Evolutionary conservation across 1,140 invertebrate genomes (phyloP), one percentile per base, ranked within the genome.

Genomic region (Pogonomyrmex californicus): DNA sequence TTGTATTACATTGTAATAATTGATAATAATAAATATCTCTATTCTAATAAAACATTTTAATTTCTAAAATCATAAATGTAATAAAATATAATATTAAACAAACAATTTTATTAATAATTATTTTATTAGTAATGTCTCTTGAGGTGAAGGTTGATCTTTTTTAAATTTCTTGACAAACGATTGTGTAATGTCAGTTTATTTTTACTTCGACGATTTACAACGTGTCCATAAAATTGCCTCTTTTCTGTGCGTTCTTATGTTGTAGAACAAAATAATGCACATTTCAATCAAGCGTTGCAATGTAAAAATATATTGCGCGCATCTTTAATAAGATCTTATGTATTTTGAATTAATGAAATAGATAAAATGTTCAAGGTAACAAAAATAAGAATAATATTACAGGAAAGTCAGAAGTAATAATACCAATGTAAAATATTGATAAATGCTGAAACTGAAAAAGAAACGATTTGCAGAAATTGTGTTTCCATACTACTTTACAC

Each of bases 291-390:
- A 63, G 2, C 14, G 2, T 62, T 47, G 9, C 10, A 10, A 14
- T 62, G 7, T 44, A 77, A 4, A 60, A 12, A 77, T 10, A 62
- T 17, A 10, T n/a, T 3, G 49, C 10, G 2, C 6, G 49, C 71
- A 56, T 75, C n/a, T 75, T 56, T 33, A 56, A 77, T 44, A 44
- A 77, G 38, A 51, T 49, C 14, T 76, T 12, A 44, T 60, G 36
- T 38, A 75, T 75, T 54, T 5, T 12, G 73, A 76, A 38, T 76
- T 76, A 76, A 76, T 60, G 23, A 60, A 76, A 60, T 12, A 76
- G 38, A 60, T 76, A 60, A 58, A 58, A 58, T 30, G 36, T 41
- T 17, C 4, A 44, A 30, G 0, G n/a, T 36, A 38, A 44, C 14
- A 6, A 77, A 77, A 56, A 56, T 77, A 62, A 33, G 44, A 38